Evolutionary conservation across 1,140 invertebrate species (phyloP).

Genomic region (Trachymyrmex septentrionalis): DNA sequence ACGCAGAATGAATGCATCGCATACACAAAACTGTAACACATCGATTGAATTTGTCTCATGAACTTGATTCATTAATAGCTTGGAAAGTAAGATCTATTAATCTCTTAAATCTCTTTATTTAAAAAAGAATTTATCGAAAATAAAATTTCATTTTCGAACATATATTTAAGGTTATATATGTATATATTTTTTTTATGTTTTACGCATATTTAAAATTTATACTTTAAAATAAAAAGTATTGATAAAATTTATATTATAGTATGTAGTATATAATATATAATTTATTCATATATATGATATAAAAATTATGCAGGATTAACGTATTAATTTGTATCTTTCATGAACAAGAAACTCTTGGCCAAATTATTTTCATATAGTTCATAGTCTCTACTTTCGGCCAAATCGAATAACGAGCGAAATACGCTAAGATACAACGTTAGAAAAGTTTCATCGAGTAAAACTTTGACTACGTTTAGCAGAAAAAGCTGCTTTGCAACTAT

Average conservation of each 20-base stretch:
- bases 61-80: background rate
- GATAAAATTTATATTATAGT: background rate
- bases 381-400: background rate
- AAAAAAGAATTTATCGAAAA: background rate
- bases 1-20: conserved; percentile 25
- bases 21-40: conserved; percentile 21
- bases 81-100: background rate
- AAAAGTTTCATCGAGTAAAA: conserved; percentile 75
- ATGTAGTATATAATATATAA: background rate
- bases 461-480: background rate
- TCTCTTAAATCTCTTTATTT: too few species aligned
- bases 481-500: too few species aligned
- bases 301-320: background rate
- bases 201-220: too few species aligned
- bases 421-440: conserved; percentile 6
- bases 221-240: background rate
- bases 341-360: background rate
- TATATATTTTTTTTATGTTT: too few species aligned
- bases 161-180: background rate
- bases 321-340: background rate
- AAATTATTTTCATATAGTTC: background rate
- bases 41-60: conserved; percentile 4
- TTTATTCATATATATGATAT: background rate
- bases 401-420: conserved; percentile 5
- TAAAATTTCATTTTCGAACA: background rate